phyloP scores from a whole-genome alignment of 2,797 vertebrate species.

The Tamandua tetradactyla region DNA sequence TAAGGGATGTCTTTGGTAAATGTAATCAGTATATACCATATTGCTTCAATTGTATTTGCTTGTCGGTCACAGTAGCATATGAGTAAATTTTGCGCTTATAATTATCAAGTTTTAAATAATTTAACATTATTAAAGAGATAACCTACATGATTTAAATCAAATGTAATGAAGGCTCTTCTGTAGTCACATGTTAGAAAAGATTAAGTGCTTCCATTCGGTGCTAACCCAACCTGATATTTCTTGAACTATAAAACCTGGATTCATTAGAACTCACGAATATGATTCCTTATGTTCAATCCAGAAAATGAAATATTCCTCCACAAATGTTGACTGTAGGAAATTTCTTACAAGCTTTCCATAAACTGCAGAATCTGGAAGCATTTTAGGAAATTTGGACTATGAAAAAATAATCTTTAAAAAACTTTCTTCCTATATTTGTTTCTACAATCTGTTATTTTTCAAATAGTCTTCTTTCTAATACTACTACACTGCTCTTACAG shows the following conservation, averaged over 20 bases:
- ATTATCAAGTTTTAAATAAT: slow-evolving; percentile 30
- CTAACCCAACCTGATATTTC: neutral
- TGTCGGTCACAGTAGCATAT: neutral
- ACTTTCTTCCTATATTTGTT: neutral
- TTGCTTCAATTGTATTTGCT: neutral
- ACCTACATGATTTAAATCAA: neutral
- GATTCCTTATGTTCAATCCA: neutral
- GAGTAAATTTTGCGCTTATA: slow-evolving; percentile 27
- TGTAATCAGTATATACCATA: neutral
- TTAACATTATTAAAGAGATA: slow-evolving; percentile 17
- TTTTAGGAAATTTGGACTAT: neutral
- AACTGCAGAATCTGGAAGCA: neutral
- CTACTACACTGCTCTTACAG: neutral
- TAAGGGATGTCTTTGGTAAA: neutral
- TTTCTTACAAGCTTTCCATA: neutral
- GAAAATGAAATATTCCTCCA: neutral
- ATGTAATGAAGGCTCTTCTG: slow-evolving; percentile 1
- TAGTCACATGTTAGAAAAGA: neutral
- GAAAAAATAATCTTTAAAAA: neutral
- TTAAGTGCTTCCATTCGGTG: neutral
- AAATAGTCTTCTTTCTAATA: neutral
- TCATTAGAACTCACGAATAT: neutral
- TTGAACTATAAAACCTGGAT: neutral
- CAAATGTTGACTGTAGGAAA: neutral
- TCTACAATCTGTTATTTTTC: slow-evolving; percentile 12